Percentiles rank a stretch among this genome's conserved stretches.
phyloP scores from a whole-genome alignment of 2,797 vertebrate genomes.

The Salarias fasciatus region DNA sequence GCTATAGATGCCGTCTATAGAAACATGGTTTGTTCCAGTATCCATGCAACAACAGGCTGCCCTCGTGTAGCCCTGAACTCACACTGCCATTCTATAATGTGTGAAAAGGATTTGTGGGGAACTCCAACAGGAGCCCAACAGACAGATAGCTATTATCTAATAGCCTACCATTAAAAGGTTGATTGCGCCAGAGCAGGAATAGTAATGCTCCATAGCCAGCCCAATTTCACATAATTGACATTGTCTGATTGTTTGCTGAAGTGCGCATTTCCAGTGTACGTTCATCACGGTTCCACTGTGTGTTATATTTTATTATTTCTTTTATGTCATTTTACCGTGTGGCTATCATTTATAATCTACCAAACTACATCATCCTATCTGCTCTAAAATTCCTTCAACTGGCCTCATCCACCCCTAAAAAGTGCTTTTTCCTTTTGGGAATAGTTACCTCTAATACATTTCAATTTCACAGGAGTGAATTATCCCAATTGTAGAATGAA shows the following conservation, averaged over 20 bases:
- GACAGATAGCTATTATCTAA: slow-evolving; percentile 73
- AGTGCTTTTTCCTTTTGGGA: slow-evolving; percentile 71
- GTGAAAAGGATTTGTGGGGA: slow-evolving; percentile 67
- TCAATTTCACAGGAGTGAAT: slow-evolving; percentile 77
- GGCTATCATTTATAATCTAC: slow-evolving; percentile 83
- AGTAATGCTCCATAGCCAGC: slow-evolving; percentile 61
- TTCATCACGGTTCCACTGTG: slow-evolving; percentile 76
- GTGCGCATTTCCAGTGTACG: slow-evolving; percentile 76
- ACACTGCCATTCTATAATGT: slow-evolving; percentile 51
- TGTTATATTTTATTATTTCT: slow-evolving; percentile 82
- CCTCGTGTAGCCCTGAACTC: slow-evolving; percentile 48
- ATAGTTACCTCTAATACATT: slow-evolving; percentile 79
- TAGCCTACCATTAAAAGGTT: slow-evolving; percentile 79
- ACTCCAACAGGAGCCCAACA: slow-evolving; percentile 72
- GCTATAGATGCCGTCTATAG: too few species aligned
- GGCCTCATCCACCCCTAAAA: slow-evolving; percentile 66
- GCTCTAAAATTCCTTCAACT: slow-evolving; percentile 71
- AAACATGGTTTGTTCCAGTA: too few species aligned
- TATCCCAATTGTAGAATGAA: slow-evolving; percentile 77
- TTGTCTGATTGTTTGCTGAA: slow-evolving; percentile 82
- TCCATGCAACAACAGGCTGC: too few species aligned
- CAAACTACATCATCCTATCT: slow-evolving; percentile 66
- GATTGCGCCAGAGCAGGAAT: slow-evolving; percentile 71
- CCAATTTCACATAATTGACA: slow-evolving; percentile 82
- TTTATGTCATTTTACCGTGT: slow-evolving; percentile 76